Conservation (phyloP, 92 coral and sea anemone species). For the Epizoanthus ramosus region DNA sequence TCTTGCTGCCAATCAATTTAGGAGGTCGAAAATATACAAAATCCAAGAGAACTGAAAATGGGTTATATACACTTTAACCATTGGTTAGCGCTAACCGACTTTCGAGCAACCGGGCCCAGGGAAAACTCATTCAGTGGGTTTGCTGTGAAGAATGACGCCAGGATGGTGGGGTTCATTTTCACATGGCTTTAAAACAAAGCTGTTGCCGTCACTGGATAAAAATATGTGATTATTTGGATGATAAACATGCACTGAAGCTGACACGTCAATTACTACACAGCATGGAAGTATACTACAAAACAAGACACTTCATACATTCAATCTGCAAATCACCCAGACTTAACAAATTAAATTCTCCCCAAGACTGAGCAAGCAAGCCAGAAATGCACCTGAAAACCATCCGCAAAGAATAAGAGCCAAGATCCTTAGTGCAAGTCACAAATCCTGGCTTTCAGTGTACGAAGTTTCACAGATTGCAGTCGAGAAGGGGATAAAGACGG, state of each 20-base stretch:
- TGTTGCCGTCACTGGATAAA: conserved; percentile 21
- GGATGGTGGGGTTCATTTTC: no score
- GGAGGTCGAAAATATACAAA: no score
- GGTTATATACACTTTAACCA: no score
- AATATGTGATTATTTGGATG: no score
- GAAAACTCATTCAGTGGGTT: conserved; percentile 19
- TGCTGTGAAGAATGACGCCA: conserved; percentile 8
- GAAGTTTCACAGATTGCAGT: conserved; percentile 53
- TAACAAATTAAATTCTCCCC: conserved; percentile 21
- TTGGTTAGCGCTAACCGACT: no score
- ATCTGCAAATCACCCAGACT: conserved; percentile 36
- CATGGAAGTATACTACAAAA: conserved; percentile 26
- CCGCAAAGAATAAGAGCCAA: neutral
- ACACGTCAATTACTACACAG: conserved; percentile 46
- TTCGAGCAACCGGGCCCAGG: no score
- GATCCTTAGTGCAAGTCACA: no score
- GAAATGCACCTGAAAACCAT: neutral
- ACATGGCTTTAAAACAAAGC: conserved; percentile 22
- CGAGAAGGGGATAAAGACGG: conserved; percentile 38
- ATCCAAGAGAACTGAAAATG: no score
- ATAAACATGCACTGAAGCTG: no score
- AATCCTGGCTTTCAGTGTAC: conserved; percentile 26
- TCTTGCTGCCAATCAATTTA: no score
- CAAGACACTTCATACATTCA: conserved; percentile 29
- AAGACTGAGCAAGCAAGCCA: conserved; percentile 17